Conservation (phyloP, 2,888 invertebrate genomes). For the Orthonevra nobilis region DNA sequence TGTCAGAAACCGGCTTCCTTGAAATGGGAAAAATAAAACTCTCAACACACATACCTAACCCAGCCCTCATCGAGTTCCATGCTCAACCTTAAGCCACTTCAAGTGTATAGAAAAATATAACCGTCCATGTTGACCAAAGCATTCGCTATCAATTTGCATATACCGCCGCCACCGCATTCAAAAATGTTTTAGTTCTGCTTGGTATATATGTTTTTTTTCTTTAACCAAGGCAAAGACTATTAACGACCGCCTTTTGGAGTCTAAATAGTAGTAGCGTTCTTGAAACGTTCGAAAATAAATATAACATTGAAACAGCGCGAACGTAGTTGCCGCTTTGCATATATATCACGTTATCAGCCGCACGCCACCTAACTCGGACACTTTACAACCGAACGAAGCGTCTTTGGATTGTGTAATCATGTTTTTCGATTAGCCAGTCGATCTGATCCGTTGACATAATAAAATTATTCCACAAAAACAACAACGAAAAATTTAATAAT, state of each 20-base stretch:
- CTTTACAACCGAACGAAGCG: not conserved
- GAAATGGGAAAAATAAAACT: too few species aligned
- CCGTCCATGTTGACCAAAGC: not conserved
- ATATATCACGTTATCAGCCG: slow-evolving; percentile 62
- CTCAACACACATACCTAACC: too few species aligned
- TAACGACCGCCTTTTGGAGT: slow-evolving; percentile 33
- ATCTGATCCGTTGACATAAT: slow-evolving; percentile 55
- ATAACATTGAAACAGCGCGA: slow-evolving; percentile 30
- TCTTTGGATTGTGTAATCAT: slow-evolving; percentile 44
- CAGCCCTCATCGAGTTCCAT: not conserved
- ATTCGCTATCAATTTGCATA: slow-evolving; percentile 8
- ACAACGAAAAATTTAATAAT: too few species aligned
- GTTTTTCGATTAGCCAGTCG: slow-evolving; percentile 27
- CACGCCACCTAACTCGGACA: slow-evolving; percentile 10
- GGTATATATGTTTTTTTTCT: slow-evolving; percentile 11
- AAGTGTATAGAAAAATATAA: not conserved
- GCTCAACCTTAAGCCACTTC: slow-evolving; percentile 38
- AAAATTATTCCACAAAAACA: slow-evolving; percentile 46
- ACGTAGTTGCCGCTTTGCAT: slow-evolving; percentile 48
- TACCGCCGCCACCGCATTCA: slow-evolving; percentile 8
- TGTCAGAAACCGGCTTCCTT: not conserved
- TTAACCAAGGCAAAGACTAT: slow-evolving; percentile 45
- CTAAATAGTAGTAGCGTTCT: slow-evolving; percentile 58
- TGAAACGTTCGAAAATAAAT: slow-evolving; percentile 41
- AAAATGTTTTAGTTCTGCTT: not conserved